A percentile compares a stretch with the other conserved stretches of the same genome.
Conservation (phyloP, 1,140 invertebrate genomes). For the Paralvinella palmiformis region DNA sequence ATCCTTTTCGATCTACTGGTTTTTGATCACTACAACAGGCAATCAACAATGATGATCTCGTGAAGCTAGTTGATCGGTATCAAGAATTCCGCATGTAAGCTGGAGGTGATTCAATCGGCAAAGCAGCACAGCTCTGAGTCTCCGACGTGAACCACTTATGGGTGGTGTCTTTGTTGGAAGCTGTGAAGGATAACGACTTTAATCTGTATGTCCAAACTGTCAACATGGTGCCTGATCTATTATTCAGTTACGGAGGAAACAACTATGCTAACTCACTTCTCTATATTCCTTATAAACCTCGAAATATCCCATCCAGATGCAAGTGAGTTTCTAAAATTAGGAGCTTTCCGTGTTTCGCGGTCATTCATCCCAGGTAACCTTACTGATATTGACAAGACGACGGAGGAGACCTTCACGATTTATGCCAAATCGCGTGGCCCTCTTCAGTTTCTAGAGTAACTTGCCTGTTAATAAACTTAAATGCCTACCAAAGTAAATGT, state of each 20-base stretch:
- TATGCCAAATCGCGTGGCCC: background rate
- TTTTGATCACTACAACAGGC: background rate
- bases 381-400: background rate
- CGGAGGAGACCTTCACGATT: background rate
- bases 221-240: conserved; percentile 19
- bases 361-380: conserved; percentile 23
- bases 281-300: conserved; percentile 23
- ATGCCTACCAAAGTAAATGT: conserved; percentile 26
- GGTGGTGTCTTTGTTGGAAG: too few relatives aligned
- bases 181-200: conserved; percentile 26
- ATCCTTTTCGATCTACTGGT: background rate
- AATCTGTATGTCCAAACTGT: conserved; percentile 19
- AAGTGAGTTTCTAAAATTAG: conserved; percentile 15
- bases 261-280: conserved; percentile 28
- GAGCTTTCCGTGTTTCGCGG: conserved; percentile 24
- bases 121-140: conserved; percentile 25
- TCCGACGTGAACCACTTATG: conserved; percentile 24
- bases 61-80: background rate
- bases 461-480: conserved; percentile 10
- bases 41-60: background rate
- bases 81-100: background rate
- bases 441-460: too few relatives aligned
- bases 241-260: conserved; percentile 28
- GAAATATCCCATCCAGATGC: conserved; percentile 23
- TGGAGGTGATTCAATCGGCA: conserved; percentile 11